Evolutionary conservation across 2,888 invertebrate species (phyloP), one percentile per base, ranked within the genome.

Genomic region (Aphidoletes aphidimyza): DNA sequence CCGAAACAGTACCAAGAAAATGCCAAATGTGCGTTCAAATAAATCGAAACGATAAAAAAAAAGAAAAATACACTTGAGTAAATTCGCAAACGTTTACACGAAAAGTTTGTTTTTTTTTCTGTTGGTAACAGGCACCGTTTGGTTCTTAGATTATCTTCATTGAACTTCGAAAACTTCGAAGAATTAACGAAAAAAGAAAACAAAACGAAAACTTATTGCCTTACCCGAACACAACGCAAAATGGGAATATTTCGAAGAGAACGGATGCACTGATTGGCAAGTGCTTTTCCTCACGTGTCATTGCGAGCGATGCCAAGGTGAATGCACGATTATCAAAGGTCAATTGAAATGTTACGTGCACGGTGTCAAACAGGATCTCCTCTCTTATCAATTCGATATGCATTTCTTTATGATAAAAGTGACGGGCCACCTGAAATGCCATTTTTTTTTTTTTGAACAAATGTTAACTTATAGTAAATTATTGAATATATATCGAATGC

Each of bases 241-340:
- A 99, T 0, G 99, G 98, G 89, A 99, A 99, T 88, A 98, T 97
- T 89, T 98, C 98, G 88, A 98, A 98, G 83, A 98, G 92, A 37
- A 97, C 95, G 14, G 96, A 94, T 0, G 97, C 96, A 88, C 95
- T 95, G 87, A 97, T 95, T 9, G 97, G 97, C 87, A 97, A 90
- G 89, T 96, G 96, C 89, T 96, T 96, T 88, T 97, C 96, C 88
- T 96, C 96, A 45, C 96, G 92, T 0, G 95, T 95, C 94, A 96
- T 95, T 37, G 95, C 94, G 87, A 96, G 90, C 0, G 95, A 95
- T 2, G 96, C 95, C 84, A 96, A 91, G 0, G 95, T 95, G 89
- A 96, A 97, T 0, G 97, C 97, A 85, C 95, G 92, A 90, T 99
- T 99, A 91, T 98, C 97, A 89, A 99, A 99, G 26, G 95, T 95